A percentile compares a stretch with the other conserved stretches of the same genome.
Evolutionary conservation across 2,888 invertebrate species (phyloP).

Genomic region (Schizotus pectinicornis): DNA sequence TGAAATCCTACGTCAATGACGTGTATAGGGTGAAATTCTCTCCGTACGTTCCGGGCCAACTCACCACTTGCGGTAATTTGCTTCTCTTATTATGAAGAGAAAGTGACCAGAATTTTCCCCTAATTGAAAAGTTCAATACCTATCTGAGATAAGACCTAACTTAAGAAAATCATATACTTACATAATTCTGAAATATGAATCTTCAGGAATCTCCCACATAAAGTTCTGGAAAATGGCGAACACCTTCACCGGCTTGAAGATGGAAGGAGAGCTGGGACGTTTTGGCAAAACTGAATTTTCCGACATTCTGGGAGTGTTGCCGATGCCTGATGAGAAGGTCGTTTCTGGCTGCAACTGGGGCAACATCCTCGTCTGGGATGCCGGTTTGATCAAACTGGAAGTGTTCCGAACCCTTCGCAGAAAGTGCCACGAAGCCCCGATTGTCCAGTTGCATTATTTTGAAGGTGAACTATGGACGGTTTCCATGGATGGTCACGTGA

Average conservation of each 20-base stretch:
- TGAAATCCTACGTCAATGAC: slow-evolving; percentile 84
- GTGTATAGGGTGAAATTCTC: slow-evolving; percentile 84
- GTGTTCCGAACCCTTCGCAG: slow-evolving; percentile 74
- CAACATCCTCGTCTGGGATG: slow-evolving; percentile 91
- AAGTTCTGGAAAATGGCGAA: slow-evolving; percentile 94
- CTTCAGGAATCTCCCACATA: slow-evolving; percentile 73
- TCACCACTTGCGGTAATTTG: slow-evolving; percentile 76
- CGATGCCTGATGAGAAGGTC: slow-evolving; percentile 89
- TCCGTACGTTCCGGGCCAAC: slow-evolving; percentile 76
- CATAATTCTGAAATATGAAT: not conserved
- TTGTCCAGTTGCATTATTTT: slow-evolving; percentile 66
- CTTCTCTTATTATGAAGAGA: not conserved
- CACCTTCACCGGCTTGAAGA: slow-evolving; percentile 90
- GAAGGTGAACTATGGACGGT: slow-evolving; percentile 57
- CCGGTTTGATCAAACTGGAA: slow-evolving; percentile 85
- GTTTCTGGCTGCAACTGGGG: slow-evolving; percentile 91
- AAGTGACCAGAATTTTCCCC: too few relatives aligned
- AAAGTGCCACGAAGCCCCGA: slow-evolving; percentile 77
- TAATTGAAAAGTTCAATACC: too few relatives aligned
- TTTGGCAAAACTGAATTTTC: slow-evolving; percentile 94
- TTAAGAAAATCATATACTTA: too few relatives aligned
- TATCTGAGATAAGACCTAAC: too few relatives aligned
- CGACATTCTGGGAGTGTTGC: slow-evolving; percentile 82
- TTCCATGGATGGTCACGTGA: slow-evolving; percentile 77
- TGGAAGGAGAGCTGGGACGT: slow-evolving; percentile 86